A percentile compares a stretch with the other conserved stretches of the same genome.
Conservation (phyloP, 2,797 vertebrate genomes). For the Notolepis coatsorum region DNA sequence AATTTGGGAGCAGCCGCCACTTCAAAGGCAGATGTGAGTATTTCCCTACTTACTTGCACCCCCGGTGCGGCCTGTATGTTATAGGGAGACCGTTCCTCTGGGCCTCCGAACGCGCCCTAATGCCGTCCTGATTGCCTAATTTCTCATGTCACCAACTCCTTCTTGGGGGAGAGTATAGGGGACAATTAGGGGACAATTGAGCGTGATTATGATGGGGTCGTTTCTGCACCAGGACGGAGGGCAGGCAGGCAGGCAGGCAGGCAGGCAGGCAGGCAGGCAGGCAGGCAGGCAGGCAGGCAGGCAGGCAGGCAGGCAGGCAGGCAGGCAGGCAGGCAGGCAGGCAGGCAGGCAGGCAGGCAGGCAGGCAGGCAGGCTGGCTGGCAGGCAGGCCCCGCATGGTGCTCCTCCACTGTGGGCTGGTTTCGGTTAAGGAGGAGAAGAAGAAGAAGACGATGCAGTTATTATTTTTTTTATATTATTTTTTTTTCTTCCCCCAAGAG, state of each 20-base stretch:
- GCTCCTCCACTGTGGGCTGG: conserved; percentile 60
- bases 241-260: neutral
- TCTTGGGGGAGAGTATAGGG: conserved; percentile 64
- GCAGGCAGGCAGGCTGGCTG: conserved; percentile 23
- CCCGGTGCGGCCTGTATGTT: conserved; percentile 76
- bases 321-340: neutral
- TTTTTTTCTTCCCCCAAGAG: conserved; percentile 60
- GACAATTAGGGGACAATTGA: conserved; percentile 66
- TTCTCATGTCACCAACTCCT: conserved; percentile 80
- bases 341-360: conserved; percentile 40
- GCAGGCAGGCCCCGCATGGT: conserved; percentile 24
- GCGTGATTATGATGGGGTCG: conserved; percentile 68
- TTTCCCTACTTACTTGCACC: conserved; percentile 78
- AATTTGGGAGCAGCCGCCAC: conserved; percentile 78
- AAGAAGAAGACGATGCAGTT: conserved; percentile 51
- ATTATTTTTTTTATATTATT: conserved; percentile 42
- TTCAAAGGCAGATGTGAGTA: conserved; percentile 76
- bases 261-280: conserved; percentile 49
- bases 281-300: neutral
- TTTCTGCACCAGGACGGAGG: neutral
- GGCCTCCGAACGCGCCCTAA: conserved; percentile 69
- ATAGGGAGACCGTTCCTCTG: conserved; percentile 66
- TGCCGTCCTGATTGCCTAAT: conserved; percentile 78
- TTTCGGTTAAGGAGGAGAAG: conserved; percentile 60
- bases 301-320: neutral